Conservation (phyloP, 2,888 invertebrate genomes). For the Machimus rusticus region DNA sequence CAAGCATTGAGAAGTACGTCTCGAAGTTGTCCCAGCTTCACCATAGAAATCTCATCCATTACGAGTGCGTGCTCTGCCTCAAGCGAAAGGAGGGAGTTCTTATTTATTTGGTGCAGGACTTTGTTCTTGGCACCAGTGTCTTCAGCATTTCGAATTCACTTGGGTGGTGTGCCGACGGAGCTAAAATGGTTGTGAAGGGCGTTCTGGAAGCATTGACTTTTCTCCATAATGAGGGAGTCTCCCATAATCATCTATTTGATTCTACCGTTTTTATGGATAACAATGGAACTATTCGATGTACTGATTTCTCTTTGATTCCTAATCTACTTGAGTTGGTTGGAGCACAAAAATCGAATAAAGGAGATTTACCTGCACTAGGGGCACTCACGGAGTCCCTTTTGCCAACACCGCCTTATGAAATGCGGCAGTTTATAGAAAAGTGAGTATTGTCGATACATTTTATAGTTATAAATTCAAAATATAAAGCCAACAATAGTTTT, state of each 20-base stretch:
- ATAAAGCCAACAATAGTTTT: too few species aligned
- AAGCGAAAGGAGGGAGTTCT: conserved; percentile 70
- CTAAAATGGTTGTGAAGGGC: conserved; percentile 69
- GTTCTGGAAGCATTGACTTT: conserved; percentile 78
- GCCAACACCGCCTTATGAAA: conserved; percentile 58
- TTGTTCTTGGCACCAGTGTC: conserved; percentile 64
- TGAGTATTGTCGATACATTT: conserved; percentile 45
- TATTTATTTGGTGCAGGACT: conserved; percentile 76
- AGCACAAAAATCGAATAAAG: conserved; percentile 55
- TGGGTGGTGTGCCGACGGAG: conserved; percentile 64
- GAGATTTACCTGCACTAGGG: conserved; percentile 61
- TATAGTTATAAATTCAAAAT: too few species aligned
- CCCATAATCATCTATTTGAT: conserved; percentile 82
- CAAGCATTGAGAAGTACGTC: conserved; percentile 78
- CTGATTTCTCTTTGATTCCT: conserved; percentile 60
- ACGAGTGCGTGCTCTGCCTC: conserved; percentile 74
- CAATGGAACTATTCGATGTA: conserved; percentile 64
- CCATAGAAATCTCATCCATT: conserved; percentile 77
- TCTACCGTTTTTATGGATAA: conserved; percentile 78
- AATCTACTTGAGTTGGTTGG: conserved; percentile 59
- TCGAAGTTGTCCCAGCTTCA: conserved; percentile 73
- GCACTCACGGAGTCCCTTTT: conserved; percentile 58
- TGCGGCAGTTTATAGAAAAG: conserved; percentile 63
- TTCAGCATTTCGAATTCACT: conserved; percentile 58
- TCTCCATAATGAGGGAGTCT: conserved; percentile 81